phyloP scores from a whole-genome alignment of 2,797 vertebrate genomes.

The Agapornis canus region DNA sequence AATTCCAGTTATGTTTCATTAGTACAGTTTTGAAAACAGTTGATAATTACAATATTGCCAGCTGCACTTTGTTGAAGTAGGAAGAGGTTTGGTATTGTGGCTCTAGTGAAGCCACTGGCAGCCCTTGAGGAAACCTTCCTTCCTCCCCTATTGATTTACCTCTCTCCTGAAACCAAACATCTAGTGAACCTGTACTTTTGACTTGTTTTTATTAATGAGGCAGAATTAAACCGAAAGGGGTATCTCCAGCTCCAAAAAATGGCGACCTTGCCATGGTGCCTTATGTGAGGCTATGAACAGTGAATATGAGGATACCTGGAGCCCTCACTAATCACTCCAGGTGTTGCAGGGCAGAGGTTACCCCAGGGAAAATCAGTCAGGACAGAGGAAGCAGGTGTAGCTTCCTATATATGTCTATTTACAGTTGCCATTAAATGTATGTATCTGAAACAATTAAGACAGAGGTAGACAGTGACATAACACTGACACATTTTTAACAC shows the following conservation, averaged over 20 bases:
- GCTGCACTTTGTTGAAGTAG: not conserved
- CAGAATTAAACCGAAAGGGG: not conserved
- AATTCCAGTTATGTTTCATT: not conserved
- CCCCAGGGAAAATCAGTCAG: not conserved
- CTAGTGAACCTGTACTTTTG: not conserved
- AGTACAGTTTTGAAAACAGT: not conserved
- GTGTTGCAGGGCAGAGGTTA: not conserved
- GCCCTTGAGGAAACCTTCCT: not conserved
- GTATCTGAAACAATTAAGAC: not conserved
- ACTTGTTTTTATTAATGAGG: not conserved
- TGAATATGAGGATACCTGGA: rapidly evolving
- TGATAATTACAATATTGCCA: not conserved
- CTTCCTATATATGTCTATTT: not conserved
- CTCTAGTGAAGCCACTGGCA: not conserved
- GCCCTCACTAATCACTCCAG: rapidly evolving
- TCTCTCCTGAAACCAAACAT: not conserved
- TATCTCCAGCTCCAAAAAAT: not conserved
- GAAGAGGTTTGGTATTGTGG: not conserved
- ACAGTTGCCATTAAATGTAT: not conserved
- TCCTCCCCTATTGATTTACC: not conserved
- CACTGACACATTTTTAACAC: not conserved
- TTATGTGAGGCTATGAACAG: not conserved
- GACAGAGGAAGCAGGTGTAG: not conserved
- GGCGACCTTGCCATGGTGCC: rapidly evolving
- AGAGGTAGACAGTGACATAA: not conserved